Evolutionary conservation across 2,797 vertebrate species (phyloP).

Genomic region (Liasis olivaceus): DNA sequence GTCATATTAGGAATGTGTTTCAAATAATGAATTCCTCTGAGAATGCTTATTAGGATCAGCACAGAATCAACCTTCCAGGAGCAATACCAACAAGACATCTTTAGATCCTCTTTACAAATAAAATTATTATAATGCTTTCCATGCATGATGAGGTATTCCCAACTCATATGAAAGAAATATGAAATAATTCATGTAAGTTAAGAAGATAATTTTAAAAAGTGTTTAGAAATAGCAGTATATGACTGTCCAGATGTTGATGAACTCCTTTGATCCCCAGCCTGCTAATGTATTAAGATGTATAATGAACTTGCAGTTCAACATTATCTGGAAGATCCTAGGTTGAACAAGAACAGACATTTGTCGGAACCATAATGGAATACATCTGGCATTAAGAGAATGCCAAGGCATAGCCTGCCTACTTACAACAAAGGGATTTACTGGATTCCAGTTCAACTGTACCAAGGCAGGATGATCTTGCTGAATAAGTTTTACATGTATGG

Average conservation of each 20-base stretch:
- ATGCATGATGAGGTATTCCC: neutral
- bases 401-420: neutral
- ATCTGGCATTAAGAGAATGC: neutral
- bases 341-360: neutral
- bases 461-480: neutral
- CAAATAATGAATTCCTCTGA: constrained; percentile 80
- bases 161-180: neutral
- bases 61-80: constrained; percentile 64
- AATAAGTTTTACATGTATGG: neutral
- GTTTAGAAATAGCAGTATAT: neutral
- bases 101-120: neutral
- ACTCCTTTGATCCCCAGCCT: neutral
- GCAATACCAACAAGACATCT: constrained; percentile 9
- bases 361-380: neutral
- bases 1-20: constrained; percentile 77
- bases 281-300: neutral
- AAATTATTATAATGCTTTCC: neutral
- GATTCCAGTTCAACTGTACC: neutral
- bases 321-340: neutral
- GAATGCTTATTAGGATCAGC: constrained; percentile 71
- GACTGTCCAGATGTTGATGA: neutral
- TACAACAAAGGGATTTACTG: neutral
- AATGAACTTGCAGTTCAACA: neutral
- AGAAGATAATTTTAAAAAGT: neutral
- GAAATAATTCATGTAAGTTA: neutral